Conservation (phyloP, 2,113 vertebrate species). For the Cromileptes altivelis region DNA sequence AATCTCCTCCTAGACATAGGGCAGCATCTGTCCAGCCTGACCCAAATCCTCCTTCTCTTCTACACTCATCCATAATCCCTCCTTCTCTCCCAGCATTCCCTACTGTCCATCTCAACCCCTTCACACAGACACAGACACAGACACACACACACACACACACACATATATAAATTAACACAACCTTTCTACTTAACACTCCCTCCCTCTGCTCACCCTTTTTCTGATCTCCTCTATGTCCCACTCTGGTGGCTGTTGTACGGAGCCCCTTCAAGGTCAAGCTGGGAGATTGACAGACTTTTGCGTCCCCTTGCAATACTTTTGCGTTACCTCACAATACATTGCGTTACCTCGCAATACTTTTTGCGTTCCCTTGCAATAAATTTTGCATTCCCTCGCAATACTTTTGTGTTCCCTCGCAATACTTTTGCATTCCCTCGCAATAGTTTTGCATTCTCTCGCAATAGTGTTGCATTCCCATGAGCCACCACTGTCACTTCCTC, state of each 20-base stretch:
- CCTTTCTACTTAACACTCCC: background rate
- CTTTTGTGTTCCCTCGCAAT: too few species aligned
- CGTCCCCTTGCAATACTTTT: too few species aligned
- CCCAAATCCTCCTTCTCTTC: slow-evolving; percentile 73
- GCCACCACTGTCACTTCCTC: too few species aligned
- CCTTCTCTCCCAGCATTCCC: slow-evolving; percentile 23
- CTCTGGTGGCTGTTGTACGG: background rate
- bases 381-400: too few species aligned
- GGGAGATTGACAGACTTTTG: too few species aligned
- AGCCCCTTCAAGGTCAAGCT: too few species aligned
- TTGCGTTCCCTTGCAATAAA: too few species aligned
- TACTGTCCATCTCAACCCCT: slow-evolving; percentile 31
- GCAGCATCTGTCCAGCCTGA: slow-evolving; percentile 77
- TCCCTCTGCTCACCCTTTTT: background rate
- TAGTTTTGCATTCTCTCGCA: too few species aligned
- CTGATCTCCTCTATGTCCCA: slow-evolving; percentile 3
- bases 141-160: background rate
- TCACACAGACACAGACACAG: background rate
- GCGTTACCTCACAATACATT: too few species aligned
- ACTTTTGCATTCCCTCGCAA: too few species aligned
- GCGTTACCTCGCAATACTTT: too few species aligned
- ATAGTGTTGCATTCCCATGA: too few species aligned
- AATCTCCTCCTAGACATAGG: slow-evolving; percentile 73
- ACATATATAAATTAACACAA: background rate
- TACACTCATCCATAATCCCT: slow-evolving; percentile 58